These are phyloP conservation scores for Saimiri boliviensis DNA, from an alignment of 2,113 vertebrate genomes.

Conservation along the genomic window DNA sequence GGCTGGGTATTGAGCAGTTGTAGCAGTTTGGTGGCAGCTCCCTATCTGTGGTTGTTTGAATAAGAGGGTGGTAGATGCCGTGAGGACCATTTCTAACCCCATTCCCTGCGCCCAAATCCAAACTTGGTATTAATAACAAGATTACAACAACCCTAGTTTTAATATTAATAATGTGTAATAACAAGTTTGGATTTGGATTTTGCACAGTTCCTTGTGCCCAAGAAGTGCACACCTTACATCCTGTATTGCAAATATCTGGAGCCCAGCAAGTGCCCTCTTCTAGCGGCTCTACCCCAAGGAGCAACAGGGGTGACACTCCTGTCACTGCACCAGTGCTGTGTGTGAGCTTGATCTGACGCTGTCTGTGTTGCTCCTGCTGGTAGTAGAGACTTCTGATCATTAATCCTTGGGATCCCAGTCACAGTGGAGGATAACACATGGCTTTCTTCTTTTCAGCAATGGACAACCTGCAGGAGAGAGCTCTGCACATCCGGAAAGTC, in stretches of 20 bases:
- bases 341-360: not conserved
- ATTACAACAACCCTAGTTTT: no score
- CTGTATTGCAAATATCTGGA: not conserved
- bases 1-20: not conserved
- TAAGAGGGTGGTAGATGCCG: not conserved
- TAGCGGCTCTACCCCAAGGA: not conserved
- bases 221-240: not conserved
- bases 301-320: not conserved
- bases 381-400: not conserved
- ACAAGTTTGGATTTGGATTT: no score
- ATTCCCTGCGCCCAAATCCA: no score
- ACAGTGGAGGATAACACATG: not conserved
- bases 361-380: not conserved
- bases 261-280: not conserved
- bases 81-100: not conserved
- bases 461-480: constrained; percentile 96
- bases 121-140: no score
- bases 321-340: not conserved
- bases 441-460: constrained; percentile 88
- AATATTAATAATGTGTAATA: no score
- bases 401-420: not conserved
- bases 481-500: constrained; percentile 93
- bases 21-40: not conserved
- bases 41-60: not conserved
- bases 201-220: not conserved